Evolutionary conservation across 1,140 invertebrate species (phyloP), one percentile per base, ranked within the genome.

Genomic region (Sitophilus oryzae): DNA sequence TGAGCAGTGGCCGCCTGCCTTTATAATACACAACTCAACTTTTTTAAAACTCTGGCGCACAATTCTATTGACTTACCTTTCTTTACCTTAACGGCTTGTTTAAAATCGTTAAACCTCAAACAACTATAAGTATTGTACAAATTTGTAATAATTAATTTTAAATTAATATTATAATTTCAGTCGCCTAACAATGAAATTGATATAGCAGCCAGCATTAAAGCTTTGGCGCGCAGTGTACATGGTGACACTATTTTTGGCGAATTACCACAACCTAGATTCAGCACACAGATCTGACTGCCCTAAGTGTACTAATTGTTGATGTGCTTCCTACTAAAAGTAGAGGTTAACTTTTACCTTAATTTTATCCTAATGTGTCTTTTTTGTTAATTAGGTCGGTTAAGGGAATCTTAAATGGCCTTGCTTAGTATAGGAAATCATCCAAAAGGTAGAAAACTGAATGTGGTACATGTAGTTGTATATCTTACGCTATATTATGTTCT

Each of bases 121-220:
- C n/a, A n/a, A n/a, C n/a, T n/a, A n/a, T n/a, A n/a, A n/a, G n/a
- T n/a, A n/a, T n/a, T n/a, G n/a, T n/a, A n/a, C n/a, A n/a, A n/a
- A n/a, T n/a, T n/a, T n/a, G 25, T 30, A 6, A 30, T 30, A 30
- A 30, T 6, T 5, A 30, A 30, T 30, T 30, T 30, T 30, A 30
- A 6, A 11, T 6, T 30, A 11, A 11, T 11, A 34, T 58, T 59
- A 43, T 43, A 20, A 49, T 61, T 69, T 53, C 38, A 63, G 63
- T 41, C 58, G 41, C 60, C 58, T 34, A 63, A 67, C 22, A 61
- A 74, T 25, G 75, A 80, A 35, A 71, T 80, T 48, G 86, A 91
- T 65, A 92, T 93, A 65, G 87, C 88, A 58, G 89, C 88, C 34
- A 89, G 86, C 64, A 92, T 93, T 62, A 86, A 89, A 71, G 89